These are phyloP conservation scores for Copidosoma floridanum DNA, from an alignment of 1,140 invertebrate genomes.

Conservation along the genomic window DNA sequence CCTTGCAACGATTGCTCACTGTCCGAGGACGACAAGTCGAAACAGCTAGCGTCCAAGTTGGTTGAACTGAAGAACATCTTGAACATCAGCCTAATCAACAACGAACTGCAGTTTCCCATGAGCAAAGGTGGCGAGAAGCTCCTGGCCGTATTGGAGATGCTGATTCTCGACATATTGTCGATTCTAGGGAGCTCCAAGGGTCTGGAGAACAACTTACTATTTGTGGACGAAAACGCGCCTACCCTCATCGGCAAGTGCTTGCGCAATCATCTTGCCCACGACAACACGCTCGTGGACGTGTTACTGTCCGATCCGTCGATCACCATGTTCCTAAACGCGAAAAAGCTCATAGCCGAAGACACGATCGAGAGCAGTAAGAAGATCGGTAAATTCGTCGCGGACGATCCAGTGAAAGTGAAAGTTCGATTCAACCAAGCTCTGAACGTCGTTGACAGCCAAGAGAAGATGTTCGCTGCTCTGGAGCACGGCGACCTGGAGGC, in stretches of 20 bases:
- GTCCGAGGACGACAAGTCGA: background rate
- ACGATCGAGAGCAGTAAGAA: background rate
- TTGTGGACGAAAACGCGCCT: constrained; percentile 51
- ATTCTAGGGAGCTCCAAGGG: constrained; percentile 25
- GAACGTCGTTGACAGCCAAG: background rate
- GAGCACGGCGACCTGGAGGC: background rate
- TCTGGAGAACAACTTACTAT: constrained; percentile 47
- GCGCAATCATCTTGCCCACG: constrained; percentile 48
- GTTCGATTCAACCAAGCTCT: background rate
- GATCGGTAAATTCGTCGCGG: background rate
- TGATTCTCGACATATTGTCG: constrained; percentile 18
- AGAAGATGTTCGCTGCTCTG: background rate
- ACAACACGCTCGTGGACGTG: constrained; percentile 55
- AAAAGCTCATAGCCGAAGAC: constrained; percentile 21
- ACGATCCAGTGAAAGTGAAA: background rate
- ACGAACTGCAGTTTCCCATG: background rate
- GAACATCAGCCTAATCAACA: background rate
- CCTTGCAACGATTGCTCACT: no score
- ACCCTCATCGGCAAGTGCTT: constrained; percentile 55
- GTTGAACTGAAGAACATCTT: constrained; percentile 2
- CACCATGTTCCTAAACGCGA: constrained; percentile 27
- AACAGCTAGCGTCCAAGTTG: background rate
- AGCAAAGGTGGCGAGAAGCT: constrained; percentile 15
- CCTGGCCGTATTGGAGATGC: constrained; percentile 19
- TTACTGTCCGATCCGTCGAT: constrained; percentile 51